A percentile compares a stretch with the other conserved stretches of the same genome.
phyloP scores from a whole-genome alignment of 2,113 vertebrate genomes.

The Cynopterus brachyotis region DNA sequence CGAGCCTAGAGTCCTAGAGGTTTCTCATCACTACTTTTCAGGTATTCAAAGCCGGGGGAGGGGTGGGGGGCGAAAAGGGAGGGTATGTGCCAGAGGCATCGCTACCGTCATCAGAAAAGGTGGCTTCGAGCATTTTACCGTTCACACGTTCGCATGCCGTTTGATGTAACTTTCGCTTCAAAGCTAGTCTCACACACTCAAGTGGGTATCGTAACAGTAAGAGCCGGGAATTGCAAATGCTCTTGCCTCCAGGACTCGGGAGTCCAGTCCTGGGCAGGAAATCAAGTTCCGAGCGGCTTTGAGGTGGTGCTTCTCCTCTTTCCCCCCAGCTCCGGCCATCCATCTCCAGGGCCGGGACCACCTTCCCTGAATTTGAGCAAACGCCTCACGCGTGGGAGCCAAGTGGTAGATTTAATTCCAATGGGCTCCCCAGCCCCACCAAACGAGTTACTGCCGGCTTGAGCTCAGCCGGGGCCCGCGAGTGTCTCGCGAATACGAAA shows the following conservation, averaged over 20 bases:
- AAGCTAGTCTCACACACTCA: conserved; percentile 51
- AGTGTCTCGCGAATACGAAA: conserved; percentile 58
- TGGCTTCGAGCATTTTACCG: conserved; percentile 39
- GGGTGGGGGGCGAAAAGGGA: background rate
- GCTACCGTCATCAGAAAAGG: conserved; percentile 24
- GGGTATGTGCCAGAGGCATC: background rate
- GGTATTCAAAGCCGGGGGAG: conserved; percentile 16
- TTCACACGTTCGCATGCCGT: conserved; percentile 51
- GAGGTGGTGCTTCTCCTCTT: conserved; percentile 61
- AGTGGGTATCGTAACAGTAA: background rate
- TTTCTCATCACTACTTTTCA: conserved; percentile 38
- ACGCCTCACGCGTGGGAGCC: conserved; percentile 51
- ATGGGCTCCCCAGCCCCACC: conserved; percentile 45
- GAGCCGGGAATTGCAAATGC: conserved; percentile 52
- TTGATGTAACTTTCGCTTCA: conserved; percentile 64
- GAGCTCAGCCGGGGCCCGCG: conserved; percentile 43
- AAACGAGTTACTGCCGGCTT: conserved; percentile 59
- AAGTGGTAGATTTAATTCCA: conserved; percentile 24
- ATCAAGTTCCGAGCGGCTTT: conserved; percentile 76
- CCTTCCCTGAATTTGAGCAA: conserved; percentile 56
- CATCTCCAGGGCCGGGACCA: conserved; percentile 37
- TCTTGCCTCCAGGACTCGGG: conserved; percentile 1
- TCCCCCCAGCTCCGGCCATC: conserved; percentile 62
- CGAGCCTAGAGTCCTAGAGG: background rate
- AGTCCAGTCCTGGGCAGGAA: conserved; percentile 49